Percentiles rank a stretch among this genome's conserved stretches.
These are phyloP conservation scores for Anneissia japonica DNA, from an alignment of 35 echinoderm and acorn worm species.

Conservation along the genomic window DNA sequence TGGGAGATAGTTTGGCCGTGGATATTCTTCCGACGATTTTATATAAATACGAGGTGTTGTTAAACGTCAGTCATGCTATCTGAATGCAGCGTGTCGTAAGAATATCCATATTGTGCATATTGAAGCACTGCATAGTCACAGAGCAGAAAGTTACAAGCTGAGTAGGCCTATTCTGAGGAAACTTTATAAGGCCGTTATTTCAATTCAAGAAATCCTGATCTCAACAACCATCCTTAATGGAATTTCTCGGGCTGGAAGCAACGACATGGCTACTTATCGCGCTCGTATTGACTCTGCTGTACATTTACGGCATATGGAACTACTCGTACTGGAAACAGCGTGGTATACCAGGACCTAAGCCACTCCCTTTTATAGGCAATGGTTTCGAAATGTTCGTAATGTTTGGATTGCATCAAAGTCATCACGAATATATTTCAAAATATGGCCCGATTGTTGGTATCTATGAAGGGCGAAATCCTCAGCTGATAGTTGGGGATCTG, in stretches of 20 bases:
- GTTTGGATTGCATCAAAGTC: not conserved
- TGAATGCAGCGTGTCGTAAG: too few species aligned
- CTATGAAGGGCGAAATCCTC: not conserved
- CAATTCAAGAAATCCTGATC: too few species aligned
- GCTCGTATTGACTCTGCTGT: not conserved
- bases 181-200: too few species aligned
- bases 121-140: too few species aligned
- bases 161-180: too few species aligned
- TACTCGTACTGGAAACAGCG: not conserved
- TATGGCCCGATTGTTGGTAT: not conserved
- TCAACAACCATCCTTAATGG: too few species aligned
- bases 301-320: not conserved
- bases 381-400: not conserved
- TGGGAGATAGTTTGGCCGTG: too few species aligned
- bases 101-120: too few species aligned
- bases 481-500: not conserved
- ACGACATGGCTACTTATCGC: not conserved
- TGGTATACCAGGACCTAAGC: conserved; percentile 2
- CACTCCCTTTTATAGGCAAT: not conserved
- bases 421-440: not conserved
- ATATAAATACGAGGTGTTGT: too few species aligned
- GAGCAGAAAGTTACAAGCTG: too few species aligned
- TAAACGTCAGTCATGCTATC: too few species aligned
- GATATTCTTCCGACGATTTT: too few species aligned
- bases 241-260: not conserved